These are phyloP conservation scores for Chionomys nivalis DNA, from an alignment of 2,113 vertebrate genomes.

Conservation along the genomic window DNA sequence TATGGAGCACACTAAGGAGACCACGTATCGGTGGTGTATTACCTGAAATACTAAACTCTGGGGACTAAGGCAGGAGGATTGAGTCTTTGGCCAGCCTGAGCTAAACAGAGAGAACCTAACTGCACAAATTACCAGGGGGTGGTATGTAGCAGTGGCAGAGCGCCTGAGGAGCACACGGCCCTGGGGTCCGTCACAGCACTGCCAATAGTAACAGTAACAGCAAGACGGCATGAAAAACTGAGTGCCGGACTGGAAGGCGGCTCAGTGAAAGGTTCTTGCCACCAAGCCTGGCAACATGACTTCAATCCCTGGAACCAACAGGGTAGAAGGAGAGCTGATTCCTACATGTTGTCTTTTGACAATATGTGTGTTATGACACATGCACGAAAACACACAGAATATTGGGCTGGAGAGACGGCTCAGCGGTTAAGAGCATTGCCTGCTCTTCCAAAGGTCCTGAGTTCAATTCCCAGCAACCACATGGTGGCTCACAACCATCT, in stretches of 20 bases:
- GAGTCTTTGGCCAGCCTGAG: not conserved
- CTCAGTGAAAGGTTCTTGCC: not conserved
- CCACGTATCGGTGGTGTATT: accelerated
- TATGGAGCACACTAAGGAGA: not conserved
- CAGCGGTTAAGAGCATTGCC: too few relatives aligned
- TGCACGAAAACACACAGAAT: too few relatives aligned
- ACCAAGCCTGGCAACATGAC: not conserved
- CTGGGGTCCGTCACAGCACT: not conserved
- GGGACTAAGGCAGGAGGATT: not conserved
- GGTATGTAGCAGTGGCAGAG: too few relatives aligned
- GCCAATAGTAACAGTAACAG: not conserved
- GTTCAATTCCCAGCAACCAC: too few relatives aligned
- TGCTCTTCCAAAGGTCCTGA: too few relatives aligned
- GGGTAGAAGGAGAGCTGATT: not conserved
- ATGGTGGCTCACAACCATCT: too few relatives aligned
- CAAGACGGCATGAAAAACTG: not conserved
- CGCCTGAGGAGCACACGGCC: too few relatives aligned
- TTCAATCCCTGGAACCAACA: not conserved
- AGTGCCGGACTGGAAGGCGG: not conserved
- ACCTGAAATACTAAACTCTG: not conserved
- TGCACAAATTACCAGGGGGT: not conserved
- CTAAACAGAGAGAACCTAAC: not conserved
- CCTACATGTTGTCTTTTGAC: not conserved
- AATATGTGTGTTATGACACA: too few relatives aligned
- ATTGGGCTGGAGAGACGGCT: too few relatives aligned